phyloP scores from a whole-genome alignment of 2,113 vertebrate species.

The Camelus dromedarius region DNA sequence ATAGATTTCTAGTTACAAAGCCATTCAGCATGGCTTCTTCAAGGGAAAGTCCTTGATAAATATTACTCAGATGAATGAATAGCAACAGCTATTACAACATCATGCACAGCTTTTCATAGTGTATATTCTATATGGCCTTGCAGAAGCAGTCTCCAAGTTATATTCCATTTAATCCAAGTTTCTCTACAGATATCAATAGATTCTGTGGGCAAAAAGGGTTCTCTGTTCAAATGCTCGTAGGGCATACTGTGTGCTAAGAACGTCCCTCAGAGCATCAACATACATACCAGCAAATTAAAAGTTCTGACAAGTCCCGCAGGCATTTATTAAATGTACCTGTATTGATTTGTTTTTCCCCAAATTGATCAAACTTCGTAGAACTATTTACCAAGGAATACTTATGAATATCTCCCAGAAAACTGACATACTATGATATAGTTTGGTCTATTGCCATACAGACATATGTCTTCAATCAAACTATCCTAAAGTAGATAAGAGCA shows the following conservation, averaged over 20 bases:
- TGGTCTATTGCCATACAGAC: background rate
- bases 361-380: background rate
- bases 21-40: background rate
- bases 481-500: background rate
- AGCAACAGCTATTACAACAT: background rate
- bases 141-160: background rate
- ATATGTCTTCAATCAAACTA: constrained; percentile 32
- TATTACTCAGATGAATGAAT: background rate
- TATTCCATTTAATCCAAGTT: background rate
- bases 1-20: background rate
- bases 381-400: background rate
- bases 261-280: background rate
- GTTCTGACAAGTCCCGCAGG: background rate
- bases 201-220: background rate
- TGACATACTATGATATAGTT: background rate
- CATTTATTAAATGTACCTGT: background rate
- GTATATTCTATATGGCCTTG: background rate
- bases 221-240: background rate
- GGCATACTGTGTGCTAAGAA: background rate
- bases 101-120: background rate
- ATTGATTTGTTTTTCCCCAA: background rate
- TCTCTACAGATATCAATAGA: background rate
- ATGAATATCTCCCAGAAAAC: background rate
- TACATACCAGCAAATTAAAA: background rate
- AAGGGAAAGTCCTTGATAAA: background rate